phyloP scores from a whole-genome alignment of 1,140 invertebrate genomes.

The Argopecten irradians region DNA sequence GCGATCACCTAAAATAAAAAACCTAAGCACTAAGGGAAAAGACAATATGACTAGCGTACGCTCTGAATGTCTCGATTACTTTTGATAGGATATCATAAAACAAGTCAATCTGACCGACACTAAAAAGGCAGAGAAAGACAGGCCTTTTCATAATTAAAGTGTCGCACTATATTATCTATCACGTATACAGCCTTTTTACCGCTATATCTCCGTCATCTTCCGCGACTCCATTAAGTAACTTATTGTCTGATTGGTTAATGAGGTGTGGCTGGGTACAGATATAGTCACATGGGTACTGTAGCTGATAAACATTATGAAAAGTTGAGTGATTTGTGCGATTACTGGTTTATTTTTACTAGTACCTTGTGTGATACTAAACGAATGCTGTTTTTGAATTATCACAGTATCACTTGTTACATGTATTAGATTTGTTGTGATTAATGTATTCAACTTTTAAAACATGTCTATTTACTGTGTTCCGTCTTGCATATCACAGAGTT shows the following conservation, averaged over 20 bases:
- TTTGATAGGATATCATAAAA: background rate
- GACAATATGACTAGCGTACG: background rate
- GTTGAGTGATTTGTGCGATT: too few species aligned
- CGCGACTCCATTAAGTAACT: background rate
- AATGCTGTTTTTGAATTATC: too few species aligned
- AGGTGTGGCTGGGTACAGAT: background rate
- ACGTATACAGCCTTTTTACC: background rate
- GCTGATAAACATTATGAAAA: too few species aligned
- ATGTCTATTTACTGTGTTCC: too few species aligned
- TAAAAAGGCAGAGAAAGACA: background rate
- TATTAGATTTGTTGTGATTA: too few species aligned
- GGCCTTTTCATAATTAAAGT: background rate
- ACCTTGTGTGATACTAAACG: too few species aligned
- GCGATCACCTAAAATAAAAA: too few species aligned
- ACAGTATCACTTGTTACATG: too few species aligned
- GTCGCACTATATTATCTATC: background rate
- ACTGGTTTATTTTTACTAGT: too few species aligned
- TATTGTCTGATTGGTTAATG: background rate
- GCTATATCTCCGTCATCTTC: background rate
- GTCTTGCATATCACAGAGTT: too few species aligned
- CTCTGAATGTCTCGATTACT: background rate
- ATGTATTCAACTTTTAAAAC: too few species aligned
- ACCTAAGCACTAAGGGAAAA: background rate
- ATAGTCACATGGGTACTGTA: too few species aligned
- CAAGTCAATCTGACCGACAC: background rate